A percentile compares a stretch with the other conserved stretches of the same genome.
Conservation (phyloP, 2,888 invertebrate genomes). For the Emmelina monodactyla region DNA sequence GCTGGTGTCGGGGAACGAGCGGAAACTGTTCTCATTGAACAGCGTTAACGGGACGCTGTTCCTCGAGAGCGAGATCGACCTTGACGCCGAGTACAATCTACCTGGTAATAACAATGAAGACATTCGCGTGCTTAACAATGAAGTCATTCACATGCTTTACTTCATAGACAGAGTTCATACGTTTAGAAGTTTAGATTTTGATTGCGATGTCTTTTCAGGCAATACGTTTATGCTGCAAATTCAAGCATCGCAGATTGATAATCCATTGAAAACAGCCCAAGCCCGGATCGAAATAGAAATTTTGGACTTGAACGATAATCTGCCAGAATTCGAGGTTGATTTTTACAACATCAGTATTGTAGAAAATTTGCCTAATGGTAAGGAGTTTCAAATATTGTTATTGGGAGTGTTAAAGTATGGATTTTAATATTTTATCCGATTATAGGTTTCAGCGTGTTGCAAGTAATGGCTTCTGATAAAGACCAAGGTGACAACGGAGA, state of each 20-base stretch:
- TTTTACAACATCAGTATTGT: conserved; percentile 92
- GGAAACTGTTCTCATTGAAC: conserved; percentile 78
- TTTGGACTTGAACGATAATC: conserved; percentile 82
- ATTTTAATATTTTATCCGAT: neutral
- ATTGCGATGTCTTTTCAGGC: too few species aligned
- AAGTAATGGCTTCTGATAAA: conserved; percentile 79
- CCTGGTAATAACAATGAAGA: conserved; percentile 48
- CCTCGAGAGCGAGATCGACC: conserved; percentile 81
- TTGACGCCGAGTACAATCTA: conserved; percentile 75
- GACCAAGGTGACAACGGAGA: conserved; percentile 88
- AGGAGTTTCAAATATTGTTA: conserved; percentile 19
- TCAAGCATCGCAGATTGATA: conserved; percentile 81
- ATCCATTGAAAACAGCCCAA: conserved; percentile 76
- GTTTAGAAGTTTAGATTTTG: too few species aligned
- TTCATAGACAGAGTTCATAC: too few species aligned
- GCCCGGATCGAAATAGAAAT: conserved; percentile 79
- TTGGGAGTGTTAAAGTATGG: too few species aligned
- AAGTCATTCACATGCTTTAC: too few species aligned
- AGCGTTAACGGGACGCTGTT: conserved; percentile 77
- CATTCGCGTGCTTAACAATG: neutral
- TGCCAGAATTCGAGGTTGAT: conserved; percentile 88
- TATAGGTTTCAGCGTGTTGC: conserved; percentile 58
- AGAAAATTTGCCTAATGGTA: conserved; percentile 87
- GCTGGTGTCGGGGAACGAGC: conserved; percentile 81
- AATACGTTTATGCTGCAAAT: conserved; percentile 80